Base-by-base conservation (phyloP, 2,797 vertebrate species). In the Halcyon leucocephala region DNA sequence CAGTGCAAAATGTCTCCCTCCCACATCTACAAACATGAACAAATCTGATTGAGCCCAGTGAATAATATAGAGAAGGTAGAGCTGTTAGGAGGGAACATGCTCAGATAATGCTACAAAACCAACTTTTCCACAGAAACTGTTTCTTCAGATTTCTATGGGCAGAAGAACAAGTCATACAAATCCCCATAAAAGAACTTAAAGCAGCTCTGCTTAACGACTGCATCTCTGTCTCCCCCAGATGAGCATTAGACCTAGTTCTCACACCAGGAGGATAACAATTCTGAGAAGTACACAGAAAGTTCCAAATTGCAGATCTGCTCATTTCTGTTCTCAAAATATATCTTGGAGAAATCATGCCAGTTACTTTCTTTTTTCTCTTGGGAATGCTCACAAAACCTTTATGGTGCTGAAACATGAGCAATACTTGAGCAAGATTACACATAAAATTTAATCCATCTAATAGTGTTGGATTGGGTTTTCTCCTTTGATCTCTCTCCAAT, bases 401-500 rank as follows among this genome's bases (percentile, higher is more conserved):
- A 69, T 81, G 33, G 15, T 72, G 21, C 37, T 81, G 57, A 81
- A 92, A 61, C 41, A 92, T 93, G 67, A 93, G 82, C 33, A 91
- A 94, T 54, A 82, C 7, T 51, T 51, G n/a, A 54, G 65, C 57
- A 95, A 93, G 71, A 89, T 93, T 95, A 61, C 39, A 78, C 25
- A 24, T 64, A 90, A 91, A 82, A 62, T 72, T 77, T 89, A 94
- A 97, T 93, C 69, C 58, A 79, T 72, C 69, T 89, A 70, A 94
- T 82, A 74, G 31, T 18, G 31, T 37, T 90, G 74, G 67, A 93
- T 22, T 66, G 81, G 12, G 10, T 67, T 95, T 95, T 92, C 66
- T 90, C 61, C 86, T 97, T 96, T 97, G 93, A 96, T 96, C 87
- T 90, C 37, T 79, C 42, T 92, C 88, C 93, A 96, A 18, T 69